Base-by-base conservation (phyloP, 2,888 invertebrate species). In the Achlya flavicornis region DNA sequence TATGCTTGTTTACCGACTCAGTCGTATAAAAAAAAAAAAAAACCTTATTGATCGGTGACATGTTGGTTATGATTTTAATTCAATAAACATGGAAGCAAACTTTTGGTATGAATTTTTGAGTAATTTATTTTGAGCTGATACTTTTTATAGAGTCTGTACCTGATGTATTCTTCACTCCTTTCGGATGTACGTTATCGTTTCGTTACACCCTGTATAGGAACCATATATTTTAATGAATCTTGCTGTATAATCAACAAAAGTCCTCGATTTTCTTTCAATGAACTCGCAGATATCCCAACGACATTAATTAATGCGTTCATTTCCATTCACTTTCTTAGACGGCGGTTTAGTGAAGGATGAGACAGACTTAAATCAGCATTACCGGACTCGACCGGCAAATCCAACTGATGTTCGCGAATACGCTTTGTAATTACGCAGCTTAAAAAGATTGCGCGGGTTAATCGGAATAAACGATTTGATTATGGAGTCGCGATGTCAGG, bases 371-470 rank as follows among this genome's bases (percentile, higher is more conserved):
- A 85, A 83, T 80, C 80, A 77, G 85, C 77, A 80, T 89, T 85
- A 85, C 78, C 75, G 76, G 79, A 76, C 74, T 75, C 69, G 72
- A 73, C 77, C 76, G 83, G 76, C 84, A 83, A 88, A 82, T 78
- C 84, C 76, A 76, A 81, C 79, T 79, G 83, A 84, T 87, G 87
- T 88, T 88, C 81, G 74, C 81, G 75, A 88, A 78, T 83, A 84
- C 86, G 84, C 84, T 89, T 87, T 81, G 87, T 89, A 89, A 91
- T 91, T 89, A 85, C 80, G 71, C 77, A 74, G 81, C 78, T 88
- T 85, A 85, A 87, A 86, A 83, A 81, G 86, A 90, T 91, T 88
- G 81, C 80, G 77, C 66, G 69, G 67, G 80, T 81, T 88, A 85
- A 87, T 87, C 84, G 83, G 77, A 68, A 75, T 68, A 19, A 53